Evolutionary conservation across 2,888 invertebrate genomes (phyloP).

Genomic region (Biston stratarius): DNA sequence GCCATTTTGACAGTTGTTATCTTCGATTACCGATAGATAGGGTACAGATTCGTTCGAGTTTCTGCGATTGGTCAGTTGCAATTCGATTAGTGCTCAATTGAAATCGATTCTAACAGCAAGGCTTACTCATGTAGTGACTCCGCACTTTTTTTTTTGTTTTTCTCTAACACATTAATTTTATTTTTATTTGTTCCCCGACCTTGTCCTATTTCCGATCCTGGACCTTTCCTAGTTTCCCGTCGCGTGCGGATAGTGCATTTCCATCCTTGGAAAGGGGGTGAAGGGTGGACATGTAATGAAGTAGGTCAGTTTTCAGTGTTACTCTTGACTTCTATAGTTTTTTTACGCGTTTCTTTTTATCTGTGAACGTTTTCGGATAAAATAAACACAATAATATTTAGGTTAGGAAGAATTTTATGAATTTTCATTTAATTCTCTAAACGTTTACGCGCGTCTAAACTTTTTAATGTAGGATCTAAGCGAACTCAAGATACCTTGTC

Average conservation of each 20-base stretch:
- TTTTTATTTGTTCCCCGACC: constrained; percentile 57
- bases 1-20: constrained; percentile 32
- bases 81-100: constrained; percentile 23
- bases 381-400: background rate
- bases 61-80: constrained; percentile 24
- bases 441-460: constrained; percentile 28
- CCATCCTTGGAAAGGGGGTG: constrained; percentile 38
- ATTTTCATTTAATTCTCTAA: background rate
- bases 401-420: background rate
- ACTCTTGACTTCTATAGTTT: constrained; percentile 61
- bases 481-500: background rate
- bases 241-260: constrained; percentile 52
- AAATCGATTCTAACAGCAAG: constrained; percentile 41
- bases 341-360: constrained; percentile 61
- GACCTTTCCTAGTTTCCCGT: constrained; percentile 56
- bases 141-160: constrained; percentile 60
- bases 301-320: constrained; percentile 31
- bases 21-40: constrained; percentile 29
- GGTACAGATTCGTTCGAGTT: constrained; percentile 20
- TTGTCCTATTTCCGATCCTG: constrained; percentile 56
- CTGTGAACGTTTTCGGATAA: constrained; percentile 21
- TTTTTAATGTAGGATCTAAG: background rate
- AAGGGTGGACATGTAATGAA: constrained; percentile 40
- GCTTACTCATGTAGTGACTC: constrained; percentile 49
- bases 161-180: constrained; percentile 51